Conservation (phyloP, 2,113 vertebrate genomes). For the Serilophus lunatus region DNA sequence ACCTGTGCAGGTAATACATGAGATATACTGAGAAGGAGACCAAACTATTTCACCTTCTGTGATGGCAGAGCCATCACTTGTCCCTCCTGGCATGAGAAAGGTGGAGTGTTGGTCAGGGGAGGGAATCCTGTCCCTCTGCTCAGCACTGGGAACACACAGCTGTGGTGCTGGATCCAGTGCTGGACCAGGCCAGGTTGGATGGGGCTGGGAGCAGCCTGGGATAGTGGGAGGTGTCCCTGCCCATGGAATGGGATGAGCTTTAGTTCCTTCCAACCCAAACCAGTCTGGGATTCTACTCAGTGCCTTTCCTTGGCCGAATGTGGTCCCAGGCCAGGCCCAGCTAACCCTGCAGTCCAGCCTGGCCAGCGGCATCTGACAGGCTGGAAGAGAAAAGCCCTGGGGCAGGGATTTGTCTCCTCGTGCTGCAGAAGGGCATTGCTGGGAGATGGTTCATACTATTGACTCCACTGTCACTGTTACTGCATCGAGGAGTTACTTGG, state of each 20-base stretch:
- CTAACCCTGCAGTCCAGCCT: neutral
- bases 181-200: rapidly evolving
- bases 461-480: neutral
- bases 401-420: rapidly evolving
- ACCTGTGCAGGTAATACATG: neutral
- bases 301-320: neutral
- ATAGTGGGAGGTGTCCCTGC: neutral
- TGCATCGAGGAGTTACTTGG: neutral
- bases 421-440: neutral
- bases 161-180: too few relatives aligned
- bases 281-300: neutral
- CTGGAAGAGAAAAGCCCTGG: neutral
- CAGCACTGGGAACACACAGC: neutral
- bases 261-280: neutral
- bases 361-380: neutral
- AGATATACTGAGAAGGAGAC: neutral
- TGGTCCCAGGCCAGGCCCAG: neutral
- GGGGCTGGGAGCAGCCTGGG: neutral
- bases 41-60: rapidly evolving
- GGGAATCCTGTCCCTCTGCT: neutral
- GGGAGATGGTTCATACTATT: neutral
- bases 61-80: neutral
- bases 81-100: neutral
- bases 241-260: rapidly evolving
- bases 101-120: rapidly evolving